Evolutionary conservation across 2,797 vertebrate species (phyloP).

Genomic region (Cynopterus sphinx): DNA sequence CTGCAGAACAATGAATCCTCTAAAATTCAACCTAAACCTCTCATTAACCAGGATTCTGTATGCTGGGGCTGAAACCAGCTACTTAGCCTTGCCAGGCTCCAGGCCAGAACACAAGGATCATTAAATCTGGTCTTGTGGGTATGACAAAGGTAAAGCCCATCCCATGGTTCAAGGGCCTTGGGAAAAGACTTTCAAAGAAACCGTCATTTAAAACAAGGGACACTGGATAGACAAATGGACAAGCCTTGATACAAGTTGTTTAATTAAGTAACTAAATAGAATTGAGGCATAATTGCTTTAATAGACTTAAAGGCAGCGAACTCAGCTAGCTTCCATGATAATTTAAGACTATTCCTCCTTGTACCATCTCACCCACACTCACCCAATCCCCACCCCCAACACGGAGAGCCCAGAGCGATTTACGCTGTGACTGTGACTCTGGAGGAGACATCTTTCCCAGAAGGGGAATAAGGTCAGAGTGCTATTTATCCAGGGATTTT

Average conservation of each 20-base stretch:
- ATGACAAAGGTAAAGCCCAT: neutral
- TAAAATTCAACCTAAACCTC: neutral
- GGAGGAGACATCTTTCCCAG: neutral
- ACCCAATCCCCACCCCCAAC: neutral
- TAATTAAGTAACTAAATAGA: constrained; percentile 12
- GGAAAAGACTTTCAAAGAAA: neutral
- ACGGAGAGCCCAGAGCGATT: neutral
- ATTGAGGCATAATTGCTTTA: neutral
- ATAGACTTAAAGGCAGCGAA: neutral
- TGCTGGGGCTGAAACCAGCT: neutral
- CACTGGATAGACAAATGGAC: neutral
- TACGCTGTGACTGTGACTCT: neutral
- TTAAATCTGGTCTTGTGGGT: neutral
- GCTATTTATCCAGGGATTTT: neutral
- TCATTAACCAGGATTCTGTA: neutral
- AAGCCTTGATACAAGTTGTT: neutral
- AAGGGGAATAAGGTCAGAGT: neutral
- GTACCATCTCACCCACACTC: neutral
- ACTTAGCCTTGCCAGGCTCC: neutral
- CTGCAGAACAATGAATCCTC: neutral
- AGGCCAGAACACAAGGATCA: neutral
- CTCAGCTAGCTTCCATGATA: neutral
- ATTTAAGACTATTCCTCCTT: neutral
- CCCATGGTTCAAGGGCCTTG: neutral
- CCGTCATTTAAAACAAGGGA: neutral